These are phyloP conservation scores for Scaptomyza tumidula DNA, from an alignment of 2,888 invertebrate species.

Conservation along the genomic window DNA sequence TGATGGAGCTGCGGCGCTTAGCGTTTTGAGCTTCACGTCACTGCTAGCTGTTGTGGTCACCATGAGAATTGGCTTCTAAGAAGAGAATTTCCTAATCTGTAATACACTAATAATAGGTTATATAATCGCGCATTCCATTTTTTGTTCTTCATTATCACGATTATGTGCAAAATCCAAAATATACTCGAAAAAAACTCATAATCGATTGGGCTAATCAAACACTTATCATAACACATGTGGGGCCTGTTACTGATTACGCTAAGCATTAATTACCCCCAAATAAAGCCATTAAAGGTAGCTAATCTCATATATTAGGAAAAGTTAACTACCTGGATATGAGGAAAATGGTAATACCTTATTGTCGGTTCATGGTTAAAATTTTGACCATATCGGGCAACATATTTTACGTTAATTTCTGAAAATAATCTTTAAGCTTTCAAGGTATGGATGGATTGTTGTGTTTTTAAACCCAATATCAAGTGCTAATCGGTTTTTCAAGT, in stretches of 20 bases:
- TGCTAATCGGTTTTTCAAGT: not conserved
- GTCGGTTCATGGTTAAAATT: constrained; percentile 4
- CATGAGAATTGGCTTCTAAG: constrained; percentile 47
- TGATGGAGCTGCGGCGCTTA: constrained; percentile 58
- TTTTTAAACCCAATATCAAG: not conserved
- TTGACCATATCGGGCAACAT: constrained; percentile 3
- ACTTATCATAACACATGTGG: constrained; percentile 37
- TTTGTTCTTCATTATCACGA: constrained; percentile 1
- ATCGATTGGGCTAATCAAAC: constrained; percentile 31
- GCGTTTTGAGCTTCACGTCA: constrained; percentile 50
- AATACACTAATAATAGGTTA: constrained; percentile 42
- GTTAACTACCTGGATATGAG: not conserved
- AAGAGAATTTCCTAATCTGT: constrained; percentile 10
- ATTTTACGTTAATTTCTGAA: constrained; percentile 14
- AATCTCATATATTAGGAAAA: constrained; percentile 2
- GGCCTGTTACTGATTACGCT: constrained; percentile 31
- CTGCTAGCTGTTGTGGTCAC: constrained; percentile 48
- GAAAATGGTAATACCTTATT: constrained; percentile 10
- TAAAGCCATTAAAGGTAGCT: constrained; percentile 39
- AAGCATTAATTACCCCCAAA: constrained; percentile 38
- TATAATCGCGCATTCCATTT: constrained; percentile 39
- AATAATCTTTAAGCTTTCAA: not conserved
- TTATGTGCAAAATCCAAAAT: constrained; percentile 48
- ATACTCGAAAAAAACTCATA: constrained; percentile 13
- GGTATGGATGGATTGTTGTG: too few relatives aligned